A percentile compares a stretch with the other conserved stretches of the same genome.
Conservation (phyloP, 2,797 vertebrate species). For the Enteromius afrohamiltoni region DNA sequence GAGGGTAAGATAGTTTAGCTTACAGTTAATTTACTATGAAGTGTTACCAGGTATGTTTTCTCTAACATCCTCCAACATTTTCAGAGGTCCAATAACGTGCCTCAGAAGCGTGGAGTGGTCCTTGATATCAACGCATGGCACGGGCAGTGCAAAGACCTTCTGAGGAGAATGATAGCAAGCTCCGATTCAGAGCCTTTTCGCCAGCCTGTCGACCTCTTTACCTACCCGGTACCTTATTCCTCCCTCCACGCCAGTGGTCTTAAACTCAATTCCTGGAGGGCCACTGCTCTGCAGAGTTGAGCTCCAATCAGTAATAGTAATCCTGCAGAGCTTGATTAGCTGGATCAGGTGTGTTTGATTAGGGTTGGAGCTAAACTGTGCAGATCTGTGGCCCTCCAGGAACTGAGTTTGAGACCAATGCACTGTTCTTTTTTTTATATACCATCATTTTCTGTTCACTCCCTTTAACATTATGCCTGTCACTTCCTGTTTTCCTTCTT, state of each 20-base stretch:
- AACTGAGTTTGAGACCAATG: no score
- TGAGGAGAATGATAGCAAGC: slow-evolving; percentile 87
- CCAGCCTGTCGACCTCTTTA: slow-evolving; percentile 88
- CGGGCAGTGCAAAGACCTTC: slow-evolving; percentile 86
- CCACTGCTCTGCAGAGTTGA: no score
- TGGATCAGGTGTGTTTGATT: no score
- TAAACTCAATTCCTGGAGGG: no score
- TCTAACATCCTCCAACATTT: not conserved
- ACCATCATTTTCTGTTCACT: not conserved
- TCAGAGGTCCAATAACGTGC: slow-evolving; percentile 60
- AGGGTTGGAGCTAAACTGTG: no score
- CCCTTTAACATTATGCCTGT: not conserved
- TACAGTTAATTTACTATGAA: not conserved
- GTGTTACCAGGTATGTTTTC: not conserved
- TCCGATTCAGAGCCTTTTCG: slow-evolving; percentile 92
- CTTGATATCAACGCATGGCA: slow-evolving; percentile 85
- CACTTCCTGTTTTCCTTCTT: not conserved
- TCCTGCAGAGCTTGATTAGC: no score
- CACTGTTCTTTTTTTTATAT: not conserved
- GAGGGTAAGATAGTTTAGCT: slow-evolving; percentile 74
- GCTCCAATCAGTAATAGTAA: no score
- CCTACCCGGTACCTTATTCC: slow-evolving; percentile 83
- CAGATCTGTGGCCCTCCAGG: no score
- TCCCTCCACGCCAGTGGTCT: not conserved
- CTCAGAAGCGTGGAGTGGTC: slow-evolving; percentile 81